Evolutionary conservation across 37 sponge, comb jelly and placozoan genomes (phyloP).

Genomic region (Eunapius fragilis): DNA sequence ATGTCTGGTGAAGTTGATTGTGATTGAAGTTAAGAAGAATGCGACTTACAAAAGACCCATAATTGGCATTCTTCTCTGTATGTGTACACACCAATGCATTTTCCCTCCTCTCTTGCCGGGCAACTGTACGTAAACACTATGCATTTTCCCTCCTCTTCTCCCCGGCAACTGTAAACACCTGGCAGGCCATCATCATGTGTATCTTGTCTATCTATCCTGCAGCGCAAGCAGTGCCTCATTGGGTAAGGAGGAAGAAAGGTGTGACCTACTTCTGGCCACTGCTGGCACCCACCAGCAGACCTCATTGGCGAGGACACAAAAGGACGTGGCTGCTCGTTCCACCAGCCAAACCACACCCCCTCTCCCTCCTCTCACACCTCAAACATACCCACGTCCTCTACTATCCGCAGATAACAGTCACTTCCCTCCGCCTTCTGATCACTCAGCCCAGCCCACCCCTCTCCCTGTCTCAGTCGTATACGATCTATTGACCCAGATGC

Average conservation of each 20-base stretch:
- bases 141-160: too few species aligned
- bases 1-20: too few species aligned
- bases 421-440: not conserved
- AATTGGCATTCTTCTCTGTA: too few species aligned
- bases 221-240: not conserved
- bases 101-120: too few species aligned
- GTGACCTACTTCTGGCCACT: not conserved
- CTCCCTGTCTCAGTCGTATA: not conserved
- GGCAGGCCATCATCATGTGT: not conserved
- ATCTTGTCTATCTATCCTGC: not conserved
- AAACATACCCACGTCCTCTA: not conserved
- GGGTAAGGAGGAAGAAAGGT: not conserved
- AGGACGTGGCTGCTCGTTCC: not conserved
- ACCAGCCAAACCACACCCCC: constrained; percentile 7
- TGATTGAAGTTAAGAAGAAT: too few species aligned
- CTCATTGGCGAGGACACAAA: not conserved
- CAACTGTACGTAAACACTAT: too few species aligned
- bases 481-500: not conserved
- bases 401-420: not conserved
- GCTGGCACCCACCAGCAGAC: not conserved
- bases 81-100: too few species aligned
- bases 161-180: not conserved
- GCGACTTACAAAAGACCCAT: too few species aligned
- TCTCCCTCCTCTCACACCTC: not conserved
- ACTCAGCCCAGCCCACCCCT: not conserved